A percentile compares a stretch with the other conserved stretches of the same genome.
Conservation (phyloP, 2,797 vertebrate species). For the Nyctibius grandis region DNA sequence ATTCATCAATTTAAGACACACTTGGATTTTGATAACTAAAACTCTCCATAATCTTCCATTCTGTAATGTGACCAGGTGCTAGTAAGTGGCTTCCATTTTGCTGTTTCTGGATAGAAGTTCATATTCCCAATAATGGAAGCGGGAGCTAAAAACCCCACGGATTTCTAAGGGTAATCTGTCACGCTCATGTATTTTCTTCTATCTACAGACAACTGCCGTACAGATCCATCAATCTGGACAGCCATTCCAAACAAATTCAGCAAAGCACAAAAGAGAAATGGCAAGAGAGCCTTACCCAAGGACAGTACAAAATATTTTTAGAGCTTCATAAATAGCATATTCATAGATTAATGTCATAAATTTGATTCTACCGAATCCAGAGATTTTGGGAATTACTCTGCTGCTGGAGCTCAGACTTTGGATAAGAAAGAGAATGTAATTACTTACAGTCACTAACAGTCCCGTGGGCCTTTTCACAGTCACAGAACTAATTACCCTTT, state of each 20-base stretch:
- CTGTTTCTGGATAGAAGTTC: neutral
- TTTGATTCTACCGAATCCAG: neutral
- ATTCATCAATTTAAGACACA: neutral
- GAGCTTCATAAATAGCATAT: neutral
- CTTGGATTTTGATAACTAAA: neutral
- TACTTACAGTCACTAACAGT: constrained; percentile 46
- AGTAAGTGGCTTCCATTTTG: neutral
- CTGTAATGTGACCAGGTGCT: neutral
- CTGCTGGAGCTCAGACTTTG: constrained; percentile 22
- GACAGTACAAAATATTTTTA: neutral
- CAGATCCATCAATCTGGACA: neutral
- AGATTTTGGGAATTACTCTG: constrained; percentile 19
- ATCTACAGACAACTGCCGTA: neutral
- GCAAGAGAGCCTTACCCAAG: neutral
- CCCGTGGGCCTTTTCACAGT: constrained; percentile 7
- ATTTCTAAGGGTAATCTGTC: neutral
- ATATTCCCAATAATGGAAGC: neutral
- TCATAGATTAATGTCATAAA: neutral
- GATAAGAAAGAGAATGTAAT: constrained; percentile 50
- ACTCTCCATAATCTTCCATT: neutral
- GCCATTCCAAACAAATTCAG: neutral
- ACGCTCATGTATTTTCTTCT: neutral
- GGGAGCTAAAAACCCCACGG: neutral
- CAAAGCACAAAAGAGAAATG: neutral
- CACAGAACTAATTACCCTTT: constrained; percentile 63